Conservation (phyloP, 2,888 invertebrate species). For the Andrena minutula region DNA sequence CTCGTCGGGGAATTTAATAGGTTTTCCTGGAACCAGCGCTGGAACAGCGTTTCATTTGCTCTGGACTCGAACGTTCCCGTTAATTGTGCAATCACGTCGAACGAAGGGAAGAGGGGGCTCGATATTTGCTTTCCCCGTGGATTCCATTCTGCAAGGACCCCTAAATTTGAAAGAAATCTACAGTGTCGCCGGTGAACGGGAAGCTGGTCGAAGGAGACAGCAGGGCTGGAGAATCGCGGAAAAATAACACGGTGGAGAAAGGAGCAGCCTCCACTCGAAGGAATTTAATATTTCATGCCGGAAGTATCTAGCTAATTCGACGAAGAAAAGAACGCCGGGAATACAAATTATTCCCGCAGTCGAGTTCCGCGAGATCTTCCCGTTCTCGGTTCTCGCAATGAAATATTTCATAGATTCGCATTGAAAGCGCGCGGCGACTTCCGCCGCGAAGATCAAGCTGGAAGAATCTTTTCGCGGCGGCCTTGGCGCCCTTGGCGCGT, state of each 20-base stretch:
- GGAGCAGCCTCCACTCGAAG: not conserved
- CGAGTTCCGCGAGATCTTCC: slow-evolving; percentile 20
- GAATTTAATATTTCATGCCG: slow-evolving; percentile 59
- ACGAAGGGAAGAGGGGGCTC: not conserved
- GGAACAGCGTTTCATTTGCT: slow-evolving; percentile 20
- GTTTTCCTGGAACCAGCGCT: slow-evolving; percentile 18
- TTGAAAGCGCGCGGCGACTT: slow-evolving; percentile 20
- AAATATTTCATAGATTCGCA: slow-evolving; percentile 33
- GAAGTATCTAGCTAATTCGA: slow-evolving; percentile 42
- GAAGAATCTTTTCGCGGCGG: slow-evolving; percentile 3
- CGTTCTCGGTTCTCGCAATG: slow-evolving; percentile 15
- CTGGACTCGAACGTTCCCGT: slow-evolving; percentile 4
- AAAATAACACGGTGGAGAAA: slow-evolving; percentile 12
- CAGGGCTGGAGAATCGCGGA: slow-evolving; percentile 4
- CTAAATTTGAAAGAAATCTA: not conserved
- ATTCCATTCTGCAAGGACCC: not conserved
- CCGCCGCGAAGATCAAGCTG: not conserved
- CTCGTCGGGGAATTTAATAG: slow-evolving; percentile 51
- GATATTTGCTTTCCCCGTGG: not conserved
- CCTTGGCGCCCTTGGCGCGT: slow-evolving; percentile 20
- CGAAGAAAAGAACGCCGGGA: slow-evolving; percentile 53
- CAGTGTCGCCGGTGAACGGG: not conserved
- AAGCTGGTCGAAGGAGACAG: not conserved
- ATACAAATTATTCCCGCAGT: slow-evolving; percentile 53
- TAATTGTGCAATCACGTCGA: slow-evolving; percentile 12